Base-by-base conservation (phyloP, 2,888 invertebrate species). In the Drosophila borealis region DNA sequence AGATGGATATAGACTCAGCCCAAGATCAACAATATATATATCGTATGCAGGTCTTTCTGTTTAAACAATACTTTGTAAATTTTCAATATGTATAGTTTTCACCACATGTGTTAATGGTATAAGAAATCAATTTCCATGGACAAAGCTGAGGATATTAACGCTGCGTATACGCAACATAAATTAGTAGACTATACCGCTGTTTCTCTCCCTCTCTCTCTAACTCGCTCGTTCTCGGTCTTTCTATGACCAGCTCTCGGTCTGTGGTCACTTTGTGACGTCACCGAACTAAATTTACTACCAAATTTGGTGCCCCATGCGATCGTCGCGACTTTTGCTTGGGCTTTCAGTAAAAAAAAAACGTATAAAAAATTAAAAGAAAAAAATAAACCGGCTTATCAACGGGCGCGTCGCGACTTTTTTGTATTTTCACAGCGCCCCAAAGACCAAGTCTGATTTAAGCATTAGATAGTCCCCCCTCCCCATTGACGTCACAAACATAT, bases 381-480 rank as follows among this genome's bases (percentile, higher is more conserved):
- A 6, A 46, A 50, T 53, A 86, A 82, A 81, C 88, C 86, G 86
- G 82, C 78, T 87, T 81, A 63, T 74, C 69, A 45, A 56, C 59
- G 69, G 21, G 45, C 45, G 55, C 55, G 55, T 36, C 55, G 45
- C 21, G 14, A 36, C 36, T 4, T 55, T 19, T 21, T 36, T 10
- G 14, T 36, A 5, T 50, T 44, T 45, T 34, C 29, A 29, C 49
- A 10, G 34, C 50, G 33, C 53, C 11, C 19, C 25, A n/a, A 36
- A 55, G 50, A 25, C 3, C 0, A 19, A 59, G 44, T 45, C 51
- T 44, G 44, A 36, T 44, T 48, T 42, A 39, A 42, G 46, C 42
- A 48, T 66, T 67, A 60, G 55, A 67, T 21, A 21, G 45, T 49
- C 25, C 4, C 25, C 11, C n/a, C 48, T 25, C 4, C 17, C n/a